A percentile compares a stretch with the other conserved stretches of the same genome.
These are phyloP conservation scores for Pilophorus perplexus DNA, from an alignment of 2,888 invertebrate species.

Conservation along the genomic window DNA sequence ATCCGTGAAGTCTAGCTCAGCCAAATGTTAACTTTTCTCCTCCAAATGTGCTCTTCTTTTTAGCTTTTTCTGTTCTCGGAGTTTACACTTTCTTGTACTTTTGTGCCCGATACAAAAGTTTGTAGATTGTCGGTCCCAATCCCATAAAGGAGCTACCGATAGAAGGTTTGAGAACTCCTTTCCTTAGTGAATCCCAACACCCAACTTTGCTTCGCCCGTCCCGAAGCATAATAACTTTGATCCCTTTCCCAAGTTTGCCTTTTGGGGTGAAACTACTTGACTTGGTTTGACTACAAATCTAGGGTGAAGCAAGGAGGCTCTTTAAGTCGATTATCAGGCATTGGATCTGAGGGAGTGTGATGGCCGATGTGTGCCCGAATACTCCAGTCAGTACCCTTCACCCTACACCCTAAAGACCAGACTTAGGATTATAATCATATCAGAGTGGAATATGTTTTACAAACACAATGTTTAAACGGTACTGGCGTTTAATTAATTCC, in stretches of 20 bases:
- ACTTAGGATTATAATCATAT: no score
- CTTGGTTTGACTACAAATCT: slow-evolving; percentile 30
- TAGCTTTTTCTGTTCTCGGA: slow-evolving; percentile 3
- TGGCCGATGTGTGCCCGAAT: no score
- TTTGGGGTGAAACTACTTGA: slow-evolving; percentile 25
- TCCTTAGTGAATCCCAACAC: slow-evolving; percentile 25
- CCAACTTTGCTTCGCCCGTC: slow-evolving; percentile 15
- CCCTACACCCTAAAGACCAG: no score
- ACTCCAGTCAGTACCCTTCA: no score
- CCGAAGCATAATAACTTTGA: slow-evolving; percentile 29
- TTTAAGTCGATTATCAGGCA: no score
- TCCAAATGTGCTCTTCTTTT: slow-evolving; percentile 1
- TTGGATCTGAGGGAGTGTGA: no score
- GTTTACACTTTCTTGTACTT: slow-evolving; percentile 21
- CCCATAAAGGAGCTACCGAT: slow-evolving; percentile 25
- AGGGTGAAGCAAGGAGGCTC: no score
- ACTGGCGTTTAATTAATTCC: no score
- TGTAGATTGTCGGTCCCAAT: slow-evolving; percentile 28
- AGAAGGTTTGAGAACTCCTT: slow-evolving; percentile 6
- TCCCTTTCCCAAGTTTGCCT: slow-evolving; percentile 19
- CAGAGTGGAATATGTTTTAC: no score
- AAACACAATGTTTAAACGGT: no score
- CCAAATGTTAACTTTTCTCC: not conserved
- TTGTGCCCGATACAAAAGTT: slow-evolving; percentile 31
- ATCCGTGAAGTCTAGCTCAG: no score